These are phyloP conservation scores for Chionoecetes opilio DNA, from an alignment of 1,140 invertebrate genomes.

Conservation along the genomic window DNA sequence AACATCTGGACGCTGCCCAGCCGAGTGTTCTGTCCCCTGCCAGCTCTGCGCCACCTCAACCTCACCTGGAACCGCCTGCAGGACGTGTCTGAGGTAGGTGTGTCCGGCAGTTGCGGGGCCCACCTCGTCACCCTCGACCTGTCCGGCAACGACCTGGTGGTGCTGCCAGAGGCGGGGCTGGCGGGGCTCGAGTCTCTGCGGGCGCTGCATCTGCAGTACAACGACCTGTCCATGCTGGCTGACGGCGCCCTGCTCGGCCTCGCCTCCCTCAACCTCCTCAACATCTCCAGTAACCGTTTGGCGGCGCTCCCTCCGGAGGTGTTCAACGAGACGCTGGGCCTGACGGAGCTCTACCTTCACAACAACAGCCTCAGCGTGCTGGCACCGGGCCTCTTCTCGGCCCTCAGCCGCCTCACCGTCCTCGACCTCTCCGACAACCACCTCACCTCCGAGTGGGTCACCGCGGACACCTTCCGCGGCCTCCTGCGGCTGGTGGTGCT, in stretches of 20 bases:
- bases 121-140: constrained; percentile 90
- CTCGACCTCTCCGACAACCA: constrained; percentile 94
- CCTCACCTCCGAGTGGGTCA: constrained; percentile 90
- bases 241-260: constrained; percentile 91
- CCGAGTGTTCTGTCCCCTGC: constrained; percentile 90
- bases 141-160: constrained; percentile 91
- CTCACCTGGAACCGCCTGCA: constrained; percentile 91
- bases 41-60: constrained; percentile 89
- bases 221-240: constrained; percentile 85
- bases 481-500: constrained; percentile 93
- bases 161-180: constrained; percentile 86
- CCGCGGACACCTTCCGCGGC: constrained; percentile 91
- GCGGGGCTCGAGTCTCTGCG: constrained; percentile 83
- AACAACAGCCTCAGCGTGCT: constrained; percentile 90
- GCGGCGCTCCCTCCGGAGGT: constrained; percentile 90
- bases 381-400: constrained; percentile 89
- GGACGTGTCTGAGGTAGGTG: constrained; percentile 91
- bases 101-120: constrained; percentile 90
- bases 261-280: constrained; percentile 90
- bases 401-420: constrained; percentile 89
- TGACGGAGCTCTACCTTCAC: constrained; percentile 91
- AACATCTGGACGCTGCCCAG: constrained; percentile 91
- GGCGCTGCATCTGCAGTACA: constrained; percentile 82
- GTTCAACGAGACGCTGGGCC: constrained; percentile 84
- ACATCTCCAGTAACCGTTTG: constrained; percentile 92